Base-by-base conservation (phyloP, 1,140 invertebrate species). In the Cotesia vestalis region DNA sequence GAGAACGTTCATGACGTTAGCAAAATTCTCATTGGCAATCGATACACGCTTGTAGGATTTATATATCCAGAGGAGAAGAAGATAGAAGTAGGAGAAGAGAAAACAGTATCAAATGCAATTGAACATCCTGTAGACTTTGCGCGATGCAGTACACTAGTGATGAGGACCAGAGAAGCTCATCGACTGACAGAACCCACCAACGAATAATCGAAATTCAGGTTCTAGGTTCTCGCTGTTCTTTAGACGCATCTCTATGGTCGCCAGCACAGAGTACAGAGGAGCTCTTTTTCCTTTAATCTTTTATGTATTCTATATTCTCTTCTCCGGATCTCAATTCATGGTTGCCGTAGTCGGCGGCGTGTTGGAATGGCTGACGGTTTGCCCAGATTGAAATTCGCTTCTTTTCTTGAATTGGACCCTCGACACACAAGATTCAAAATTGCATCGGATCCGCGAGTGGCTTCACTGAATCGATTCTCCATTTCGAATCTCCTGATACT, bases 1-100 rank as follows among this genome's bases (percentile, higher is more conserved):
- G 53, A 34, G 27, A 67, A 67, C 66, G 66, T 51, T 67, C 51
- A 55, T 67, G 66, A 67, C 46, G 46, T 67, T 67, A 51, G 63
- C 63, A 14, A 66, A 66, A 66, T 66, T 67, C 66, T 36, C 12
- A 38, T 64, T 64, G 51, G 20, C 40, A 67, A 67, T 67, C 52
- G 66, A 55, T 57, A 67, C 14, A 55, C n/a, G 51, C 35, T 38
- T 27, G 34, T 36, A 27, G 34, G 60, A 62, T 62, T 62, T 62
- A 62, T 62, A 38, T 12, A 17, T 27, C 60, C 11, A 62, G 5
- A 20, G n/a, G 17, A 17, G 53, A 17, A 57, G 53, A 57, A 17
- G 53, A 57, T 17, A 20, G 1, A 27, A 27, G 27, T 17, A 57
- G 53, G 12, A 11, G 40, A 46, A 46, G 5, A 8, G 5, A 46